Evolutionary conservation across 2,113 vertebrate genomes (phyloP).

Genomic region (Boulengeromyrus knoepffleri): DNA sequence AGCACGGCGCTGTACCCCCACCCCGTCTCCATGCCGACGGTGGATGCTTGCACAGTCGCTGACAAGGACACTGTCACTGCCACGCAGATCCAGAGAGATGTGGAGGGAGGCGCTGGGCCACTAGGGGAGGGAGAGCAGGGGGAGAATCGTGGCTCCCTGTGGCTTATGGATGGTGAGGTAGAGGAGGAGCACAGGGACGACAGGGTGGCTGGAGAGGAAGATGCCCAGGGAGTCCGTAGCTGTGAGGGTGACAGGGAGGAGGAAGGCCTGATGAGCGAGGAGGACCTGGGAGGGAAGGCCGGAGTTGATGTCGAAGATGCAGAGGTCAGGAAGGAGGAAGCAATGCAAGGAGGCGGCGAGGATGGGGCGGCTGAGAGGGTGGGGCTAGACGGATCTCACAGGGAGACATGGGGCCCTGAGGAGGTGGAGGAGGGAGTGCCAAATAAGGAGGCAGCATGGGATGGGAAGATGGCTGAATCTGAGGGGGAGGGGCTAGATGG

Average conservation of each 20-base stretch:
- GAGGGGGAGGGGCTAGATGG: neutral
- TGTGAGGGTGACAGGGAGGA: neutral
- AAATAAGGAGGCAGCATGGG: neutral
- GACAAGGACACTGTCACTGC: slow-evolving; percentile 35
- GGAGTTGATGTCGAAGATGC: neutral
- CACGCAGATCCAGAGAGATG: slow-evolving; percentile 30
- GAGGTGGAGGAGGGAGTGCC: neutral
- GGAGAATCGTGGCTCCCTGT: neutral
- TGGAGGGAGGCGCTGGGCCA: neutral
- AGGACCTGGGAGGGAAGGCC: too few relatives aligned
- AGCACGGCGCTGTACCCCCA: slow-evolving; percentile 48
- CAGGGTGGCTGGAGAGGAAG: neutral
- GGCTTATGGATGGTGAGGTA: neutral
- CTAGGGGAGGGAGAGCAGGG: neutral
- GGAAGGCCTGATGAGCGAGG: neutral
- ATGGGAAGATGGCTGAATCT: neutral
- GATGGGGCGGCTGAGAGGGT: neutral
- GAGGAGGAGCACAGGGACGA: neutral
- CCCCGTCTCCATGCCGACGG: slow-evolving; percentile 16
- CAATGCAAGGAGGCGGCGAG: neutral
- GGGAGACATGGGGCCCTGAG: neutral
- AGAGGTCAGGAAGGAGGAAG: neutral
- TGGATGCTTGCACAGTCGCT: slow-evolving; percentile 24
- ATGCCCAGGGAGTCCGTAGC: neutral
- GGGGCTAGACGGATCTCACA: neutral